Evolutionary conservation across 2,797 vertebrate species (phyloP).

Genomic region (Spinus pinus): DNA sequence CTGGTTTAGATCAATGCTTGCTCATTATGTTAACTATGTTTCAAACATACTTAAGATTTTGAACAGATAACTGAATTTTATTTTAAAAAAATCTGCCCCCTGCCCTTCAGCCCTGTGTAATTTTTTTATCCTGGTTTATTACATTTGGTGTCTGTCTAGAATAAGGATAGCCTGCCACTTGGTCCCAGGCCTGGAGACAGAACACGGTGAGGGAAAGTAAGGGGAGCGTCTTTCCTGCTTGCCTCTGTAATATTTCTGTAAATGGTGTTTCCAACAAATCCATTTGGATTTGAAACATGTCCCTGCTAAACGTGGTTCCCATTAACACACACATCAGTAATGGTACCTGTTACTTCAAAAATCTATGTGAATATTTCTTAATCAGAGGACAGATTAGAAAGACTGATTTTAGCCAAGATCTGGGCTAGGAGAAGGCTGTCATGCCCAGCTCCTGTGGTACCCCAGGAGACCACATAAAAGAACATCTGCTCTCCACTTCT

Average conservation of each 20-base stretch:
- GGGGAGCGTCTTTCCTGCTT: not conserved
- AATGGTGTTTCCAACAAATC: fast-evolving
- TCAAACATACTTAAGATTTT: not conserved
- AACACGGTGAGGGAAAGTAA: not conserved
- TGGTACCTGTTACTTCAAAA: not conserved
- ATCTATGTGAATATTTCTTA: not conserved
- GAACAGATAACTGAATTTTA: not conserved
- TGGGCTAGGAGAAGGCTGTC: not conserved
- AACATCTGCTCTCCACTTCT: slow-evolving; percentile 16
- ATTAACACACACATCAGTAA: not conserved
- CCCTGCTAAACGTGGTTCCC: not conserved
- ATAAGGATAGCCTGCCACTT: not conserved
- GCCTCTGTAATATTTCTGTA: not conserved
- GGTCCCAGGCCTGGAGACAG: not conserved
- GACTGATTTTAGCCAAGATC: not conserved
- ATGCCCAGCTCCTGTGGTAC: not conserved
- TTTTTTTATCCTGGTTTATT: not conserved
- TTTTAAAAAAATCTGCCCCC: not conserved
- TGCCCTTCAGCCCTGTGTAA: not conserved
- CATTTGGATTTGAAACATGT: not conserved
- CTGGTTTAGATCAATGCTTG: not conserved
- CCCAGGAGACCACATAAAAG: not conserved
- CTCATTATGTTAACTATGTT: not conserved
- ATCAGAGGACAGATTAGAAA: not conserved
- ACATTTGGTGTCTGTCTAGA: not conserved